Evolutionary conservation across 2,113 vertebrate species (phyloP).

Genomic region (Cheirogaleus medius): DNA sequence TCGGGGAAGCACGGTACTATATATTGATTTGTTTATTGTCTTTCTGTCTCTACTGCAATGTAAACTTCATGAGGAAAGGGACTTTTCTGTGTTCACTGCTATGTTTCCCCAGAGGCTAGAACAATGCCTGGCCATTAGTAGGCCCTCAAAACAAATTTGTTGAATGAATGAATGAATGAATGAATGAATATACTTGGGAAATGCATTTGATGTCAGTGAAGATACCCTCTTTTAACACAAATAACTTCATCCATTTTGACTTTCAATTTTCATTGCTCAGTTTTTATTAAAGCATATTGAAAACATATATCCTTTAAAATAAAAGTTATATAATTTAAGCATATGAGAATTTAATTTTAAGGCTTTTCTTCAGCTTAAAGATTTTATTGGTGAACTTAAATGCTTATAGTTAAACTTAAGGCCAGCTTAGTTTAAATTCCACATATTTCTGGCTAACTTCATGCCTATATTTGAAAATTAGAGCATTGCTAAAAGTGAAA

Average conservation of each 20-base stretch:
- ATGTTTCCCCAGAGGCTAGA: neutral
- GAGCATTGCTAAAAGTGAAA: slow-evolving; percentile 2
- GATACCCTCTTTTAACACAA: neutral
- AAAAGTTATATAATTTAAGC: neutral
- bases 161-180: neutral
- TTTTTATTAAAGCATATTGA: slow-evolving; percentile 38
- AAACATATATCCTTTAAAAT: neutral
- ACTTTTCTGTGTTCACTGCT: neutral
- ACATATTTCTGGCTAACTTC: slow-evolving; percentile 20
- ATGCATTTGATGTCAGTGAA: neutral
- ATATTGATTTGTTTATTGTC: neutral
- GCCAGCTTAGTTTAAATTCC: neutral
- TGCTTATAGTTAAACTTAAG: neutral
- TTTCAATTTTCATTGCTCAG: neutral
- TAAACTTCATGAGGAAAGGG: neutral
- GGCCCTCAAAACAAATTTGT: neutral
- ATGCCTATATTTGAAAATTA: neutral
- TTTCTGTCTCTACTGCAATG: neutral
- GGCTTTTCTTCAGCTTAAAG: neutral
- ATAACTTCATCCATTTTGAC: neutral
- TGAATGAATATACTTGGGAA: neutral
- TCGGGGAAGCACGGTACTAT: too few relatives aligned
- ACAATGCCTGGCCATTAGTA: neutral
- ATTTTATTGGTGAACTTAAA: neutral
- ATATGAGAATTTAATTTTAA: neutral